These are phyloP conservation scores for Mormyrops attenuatus DNA, from an alignment of 2,797 vertebrate species.

Conservation along the genomic window DNA sequence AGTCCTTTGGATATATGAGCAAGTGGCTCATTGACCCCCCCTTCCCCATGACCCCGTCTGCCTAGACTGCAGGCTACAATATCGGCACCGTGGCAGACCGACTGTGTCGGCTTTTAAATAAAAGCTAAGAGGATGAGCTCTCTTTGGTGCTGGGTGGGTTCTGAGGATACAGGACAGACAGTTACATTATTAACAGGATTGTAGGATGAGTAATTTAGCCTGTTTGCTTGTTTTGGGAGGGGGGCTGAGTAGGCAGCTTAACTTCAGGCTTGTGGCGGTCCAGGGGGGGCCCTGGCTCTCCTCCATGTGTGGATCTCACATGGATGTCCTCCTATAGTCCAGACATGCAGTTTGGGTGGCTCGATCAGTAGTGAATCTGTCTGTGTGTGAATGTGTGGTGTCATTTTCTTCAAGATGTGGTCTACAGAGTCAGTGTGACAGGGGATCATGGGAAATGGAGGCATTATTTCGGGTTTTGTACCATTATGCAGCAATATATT, in stretches of 20 bases:
- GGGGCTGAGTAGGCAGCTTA: neutral
- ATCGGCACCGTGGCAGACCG: neutral
- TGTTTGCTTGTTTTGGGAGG: neutral
- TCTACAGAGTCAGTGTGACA: neutral
- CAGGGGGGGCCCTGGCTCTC: neutral
- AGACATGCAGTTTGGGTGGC: neutral
- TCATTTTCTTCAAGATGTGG: neutral
- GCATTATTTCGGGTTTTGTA: neutral
- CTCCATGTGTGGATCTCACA: neutral
- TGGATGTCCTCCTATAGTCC: neutral
- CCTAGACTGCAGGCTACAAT: neutral
- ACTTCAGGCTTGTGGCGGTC: neutral
- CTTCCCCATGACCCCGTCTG: neutral
- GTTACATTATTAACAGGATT: neutral
- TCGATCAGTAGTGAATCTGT: neutral
- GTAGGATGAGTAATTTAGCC: neutral
- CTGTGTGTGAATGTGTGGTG: neutral
- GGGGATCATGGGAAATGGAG: neutral
- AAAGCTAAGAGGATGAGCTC: neutral
- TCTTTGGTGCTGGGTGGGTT: neutral
- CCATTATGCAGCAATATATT: neutral
- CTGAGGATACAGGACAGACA: neutral
- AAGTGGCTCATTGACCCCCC: neutral
- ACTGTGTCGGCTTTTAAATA: neutral
- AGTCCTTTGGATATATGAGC: neutral